These are phyloP conservation scores for Bubo bubo DNA, from an alignment of 2,113 vertebrate species.

Conservation along the genomic window DNA sequence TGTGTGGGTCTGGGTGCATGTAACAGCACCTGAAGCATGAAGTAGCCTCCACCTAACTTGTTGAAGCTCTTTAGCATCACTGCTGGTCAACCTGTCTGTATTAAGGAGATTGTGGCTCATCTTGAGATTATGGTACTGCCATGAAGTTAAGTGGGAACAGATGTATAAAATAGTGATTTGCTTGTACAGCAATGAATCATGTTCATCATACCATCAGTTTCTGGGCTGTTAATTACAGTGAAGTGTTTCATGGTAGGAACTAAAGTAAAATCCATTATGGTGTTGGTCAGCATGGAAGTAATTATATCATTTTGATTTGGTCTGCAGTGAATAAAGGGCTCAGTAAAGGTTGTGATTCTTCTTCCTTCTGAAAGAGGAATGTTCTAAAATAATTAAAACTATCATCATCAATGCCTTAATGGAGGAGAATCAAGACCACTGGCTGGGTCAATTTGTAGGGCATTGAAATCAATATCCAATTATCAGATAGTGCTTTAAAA, in stretches of 20 bases:
- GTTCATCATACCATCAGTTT: neutral
- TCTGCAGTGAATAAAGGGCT: neutral
- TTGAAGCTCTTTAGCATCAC: neutral
- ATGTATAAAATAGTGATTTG: neutral
- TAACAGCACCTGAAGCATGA: neutral
- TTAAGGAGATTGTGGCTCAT: neutral
- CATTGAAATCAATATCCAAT: constrained; percentile 28
- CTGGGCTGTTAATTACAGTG: constrained; percentile 21
- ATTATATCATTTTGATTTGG: constrained; percentile 16
- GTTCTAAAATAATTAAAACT: constrained; percentile 10
- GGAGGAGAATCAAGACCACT: neutral
- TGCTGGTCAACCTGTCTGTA: neutral
- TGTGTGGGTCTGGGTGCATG: fast-evolving
- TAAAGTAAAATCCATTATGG: constrained; percentile 12
- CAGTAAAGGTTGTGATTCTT: neutral
- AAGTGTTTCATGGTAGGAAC: neutral
- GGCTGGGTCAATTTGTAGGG: neutral
- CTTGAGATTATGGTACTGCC: neutral
- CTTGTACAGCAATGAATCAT: neutral
- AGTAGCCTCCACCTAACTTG: neutral
- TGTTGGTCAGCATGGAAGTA: constrained; percentile 34
- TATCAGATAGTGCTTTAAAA: constrained; percentile 20
- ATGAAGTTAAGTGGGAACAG: neutral
- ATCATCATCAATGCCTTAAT: neutral
- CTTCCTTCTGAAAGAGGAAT: neutral